Evolutionary conservation across 2,888 invertebrate species (phyloP), one percentile per base, ranked within the genome.

Genomic region (Leptogaster cylindrica): DNA sequence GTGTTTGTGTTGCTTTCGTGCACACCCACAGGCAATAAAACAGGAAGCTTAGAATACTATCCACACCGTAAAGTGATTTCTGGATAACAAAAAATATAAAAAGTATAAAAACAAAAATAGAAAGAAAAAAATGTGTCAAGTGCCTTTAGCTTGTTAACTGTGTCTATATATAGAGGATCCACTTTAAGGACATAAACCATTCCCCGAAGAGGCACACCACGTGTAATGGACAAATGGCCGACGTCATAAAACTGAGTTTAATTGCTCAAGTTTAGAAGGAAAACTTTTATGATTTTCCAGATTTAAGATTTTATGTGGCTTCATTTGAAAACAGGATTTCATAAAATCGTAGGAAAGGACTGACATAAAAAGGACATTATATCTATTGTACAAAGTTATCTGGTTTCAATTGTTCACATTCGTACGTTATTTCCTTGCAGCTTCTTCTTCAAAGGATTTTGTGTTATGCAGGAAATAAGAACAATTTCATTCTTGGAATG

Each of bases 271-370:
- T 52, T 52, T 52, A 52, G 4, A 33, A 31, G 52, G 31, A 52
- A 33, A 18, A 33, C 52, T 52, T 52, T 52, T 52, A 52, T 52
- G 52, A 20, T 52, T 52, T 52, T 52, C 52, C 52, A 52, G 52
- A 52, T 52, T 31, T 18, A 20, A 18, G 33, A 52, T 52, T 52
- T 52, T 52, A 52, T 20, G 52, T 33, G 52, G 5, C 31, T 33
- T 52, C 52, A 52, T 52, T 52, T 52, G 52, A 52, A 52, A 52
- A 31, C 33, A 52, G 52, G 52, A 52, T 52, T 52, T 33, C 52
- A 52, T 52, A 52, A 52, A 52, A 52, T 20, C 33, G 31, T 2
- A 5, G 6, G 31, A n/a, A n/a, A 31, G 10, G 52, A 52, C 31
- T 31, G 28, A n/a, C 7, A 31, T 31, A 52, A 33, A 52, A 52